phyloP scores from a whole-genome alignment of 2,888 invertebrate genomes.

The Laspeyria flexula region DNA sequence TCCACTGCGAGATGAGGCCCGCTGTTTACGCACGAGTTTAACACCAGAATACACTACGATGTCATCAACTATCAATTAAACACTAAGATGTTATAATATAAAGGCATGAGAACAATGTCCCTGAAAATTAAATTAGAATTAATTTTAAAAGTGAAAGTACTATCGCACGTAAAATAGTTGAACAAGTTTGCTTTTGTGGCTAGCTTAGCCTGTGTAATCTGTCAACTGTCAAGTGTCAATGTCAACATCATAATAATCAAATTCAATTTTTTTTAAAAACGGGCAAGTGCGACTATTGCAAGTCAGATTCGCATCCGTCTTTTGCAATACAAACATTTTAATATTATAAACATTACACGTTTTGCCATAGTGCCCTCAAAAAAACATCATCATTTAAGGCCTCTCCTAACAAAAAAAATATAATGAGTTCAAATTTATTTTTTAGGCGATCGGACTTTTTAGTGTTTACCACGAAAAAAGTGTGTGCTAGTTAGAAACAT shows the following conservation, averaged over 20 bases:
- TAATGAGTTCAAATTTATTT: no score
- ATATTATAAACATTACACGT: no score
- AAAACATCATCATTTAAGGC: no score
- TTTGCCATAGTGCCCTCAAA: no score
- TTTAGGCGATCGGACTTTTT: no score
- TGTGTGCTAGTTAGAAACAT: no score
- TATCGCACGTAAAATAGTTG: neutral
- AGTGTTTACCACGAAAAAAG: no score
- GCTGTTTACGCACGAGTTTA: neutral
- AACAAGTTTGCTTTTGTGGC: neutral
- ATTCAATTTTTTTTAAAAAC: no score
- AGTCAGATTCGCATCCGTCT: no score
- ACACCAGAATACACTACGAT: conserved; percentile 4
- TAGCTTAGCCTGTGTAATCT: neutral
- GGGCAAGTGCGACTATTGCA: no score
- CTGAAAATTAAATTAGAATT: conserved; percentile 26
- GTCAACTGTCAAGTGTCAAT: neutral
- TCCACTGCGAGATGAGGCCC: neutral
- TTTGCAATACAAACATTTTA: no score
- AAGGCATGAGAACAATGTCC: conserved; percentile 23
- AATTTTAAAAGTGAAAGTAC: conserved; percentile 41
- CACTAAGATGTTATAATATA: conserved; percentile 10
- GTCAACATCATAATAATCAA: neutral
- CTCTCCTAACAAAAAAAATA: no score
- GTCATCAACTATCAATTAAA: conserved; percentile 22